Percentiles rank a stretch among this genome's conserved stretches.
Conservation (phyloP, 2,113 vertebrate genomes). For the Cebus imitator region DNA sequence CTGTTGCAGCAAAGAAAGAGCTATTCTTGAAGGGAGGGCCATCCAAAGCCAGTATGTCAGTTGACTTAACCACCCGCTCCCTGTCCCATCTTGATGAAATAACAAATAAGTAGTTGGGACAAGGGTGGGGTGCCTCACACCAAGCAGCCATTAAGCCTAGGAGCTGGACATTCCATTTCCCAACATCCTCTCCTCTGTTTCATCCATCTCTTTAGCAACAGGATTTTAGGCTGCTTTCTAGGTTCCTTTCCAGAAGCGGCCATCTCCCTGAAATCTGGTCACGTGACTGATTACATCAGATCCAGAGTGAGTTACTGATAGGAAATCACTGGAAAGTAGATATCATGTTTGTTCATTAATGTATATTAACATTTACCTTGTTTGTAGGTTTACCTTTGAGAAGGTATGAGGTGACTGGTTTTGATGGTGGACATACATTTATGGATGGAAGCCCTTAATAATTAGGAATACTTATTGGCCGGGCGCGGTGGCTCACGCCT, state of each 20-base stretch:
- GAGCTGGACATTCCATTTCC: constrained; percentile 41
- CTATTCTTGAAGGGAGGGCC: constrained; percentile 70
- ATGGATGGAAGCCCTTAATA: neutral
- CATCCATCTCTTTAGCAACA: constrained; percentile 32
- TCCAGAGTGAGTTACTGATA: constrained; percentile 42
- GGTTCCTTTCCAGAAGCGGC: constrained; percentile 10
- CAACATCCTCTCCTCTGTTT: constrained; percentile 26
- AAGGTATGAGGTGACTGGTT: constrained; percentile 12
- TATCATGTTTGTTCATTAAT: neutral
- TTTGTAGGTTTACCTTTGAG: constrained; percentile 21
- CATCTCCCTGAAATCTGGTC: neutral
- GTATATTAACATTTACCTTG: neutral
- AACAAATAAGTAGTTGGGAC: constrained; percentile 62
- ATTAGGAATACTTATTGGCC: neutral
- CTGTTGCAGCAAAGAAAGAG: constrained; percentile 67
- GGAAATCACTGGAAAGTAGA: constrained; percentile 33
- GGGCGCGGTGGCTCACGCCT: too few species aligned
- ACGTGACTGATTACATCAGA: neutral
- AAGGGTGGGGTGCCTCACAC: constrained; percentile 40
- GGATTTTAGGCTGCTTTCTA: constrained; percentile 37
- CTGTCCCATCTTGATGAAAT: constrained; percentile 63
- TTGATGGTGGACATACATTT: constrained; percentile 13
- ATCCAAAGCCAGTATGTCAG: constrained; percentile 63
- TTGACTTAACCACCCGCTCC: constrained; percentile 63
- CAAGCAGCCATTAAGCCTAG: constrained; percentile 28